Evolutionary conservation across 64 coral and sea anemone species (phyloP).

Genomic region (Actinia tenebrosa): DNA sequence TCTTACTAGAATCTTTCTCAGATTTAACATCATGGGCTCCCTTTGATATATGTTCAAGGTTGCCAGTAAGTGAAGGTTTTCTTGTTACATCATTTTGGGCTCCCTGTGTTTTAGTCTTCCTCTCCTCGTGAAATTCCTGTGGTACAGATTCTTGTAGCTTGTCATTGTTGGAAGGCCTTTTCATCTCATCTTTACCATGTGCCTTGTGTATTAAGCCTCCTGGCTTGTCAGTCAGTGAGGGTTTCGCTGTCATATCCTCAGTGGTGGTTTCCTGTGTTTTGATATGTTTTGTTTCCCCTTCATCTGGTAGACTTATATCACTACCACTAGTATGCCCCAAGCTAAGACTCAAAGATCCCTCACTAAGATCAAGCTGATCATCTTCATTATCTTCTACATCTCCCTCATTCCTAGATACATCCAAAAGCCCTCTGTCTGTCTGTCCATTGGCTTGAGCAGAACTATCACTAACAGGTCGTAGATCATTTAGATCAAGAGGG

Average conservation of each 20-base stretch:
- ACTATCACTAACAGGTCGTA: neutral
- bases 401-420: neutral
- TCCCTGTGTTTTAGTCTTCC: too few relatives aligned
- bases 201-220: neutral
- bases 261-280: neutral
- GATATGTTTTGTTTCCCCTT: neutral
- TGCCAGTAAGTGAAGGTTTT: too few relatives aligned
- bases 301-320: neutral
- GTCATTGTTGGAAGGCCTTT: too few relatives aligned
- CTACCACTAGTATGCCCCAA: neutral
- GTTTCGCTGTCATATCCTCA: neutral
- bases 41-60: neutral
- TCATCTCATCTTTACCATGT: neutral
- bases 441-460: neutral
- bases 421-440: neutral
- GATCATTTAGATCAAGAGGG: conserved; percentile 3
- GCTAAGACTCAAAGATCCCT: neutral
- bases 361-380: neutral
- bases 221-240: neutral
- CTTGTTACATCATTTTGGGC: too few relatives aligned
- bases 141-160: neutral
- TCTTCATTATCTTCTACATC: neutral
- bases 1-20: neutral
- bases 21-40: neutral
- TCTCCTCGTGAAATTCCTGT: neutral